Evolutionary conservation across 2,113 vertebrate species (phyloP), one percentile per base, ranked within the genome.

Genomic region (Pantherophis guttatus): DNA sequence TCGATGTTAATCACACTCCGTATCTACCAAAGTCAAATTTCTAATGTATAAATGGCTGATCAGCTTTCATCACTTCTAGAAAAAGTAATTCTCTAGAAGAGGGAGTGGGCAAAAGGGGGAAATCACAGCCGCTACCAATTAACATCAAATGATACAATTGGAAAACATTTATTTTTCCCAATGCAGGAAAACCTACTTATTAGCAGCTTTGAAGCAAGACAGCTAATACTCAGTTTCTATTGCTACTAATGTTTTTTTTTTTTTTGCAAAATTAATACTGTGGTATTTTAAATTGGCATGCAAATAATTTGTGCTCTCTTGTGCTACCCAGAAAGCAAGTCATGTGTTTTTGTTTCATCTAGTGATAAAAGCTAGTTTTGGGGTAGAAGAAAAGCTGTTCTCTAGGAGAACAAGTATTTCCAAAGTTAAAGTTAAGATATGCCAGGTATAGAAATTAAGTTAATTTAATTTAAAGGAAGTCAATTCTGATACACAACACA

Each of bases 1-100:
- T 75, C 0, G 62, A 0, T 0, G 81, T 89, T 93, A 29, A 95
- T 90, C 94, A 39, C 85, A 33, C 95, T 91, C 92, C 81, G 0
- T 21, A 48, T 57, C 86, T 95, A 21, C 93, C 91, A 44, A 48
- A 0, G 0, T 94, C 93, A 94, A 24, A 58, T 13, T 89, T 90
- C 93, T 70, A 96, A 95, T 88, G 91, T 12, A 5, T 93, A 93
- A 95, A 15, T 75, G 0, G 0, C 88, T 87, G 91, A 87, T 90
- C 93, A 85, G n/a, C 44, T 75, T 89, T 53, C 87, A 81, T 91
- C 81, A 1, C 0, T 91, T 95, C 81, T 94, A 90, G 93, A 94
- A 87, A 54, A 86, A 89, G 50, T 17, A 62, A 52, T 94, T 93
- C 91, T 94, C 92, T 85, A 88, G 29, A 33, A 17, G 57, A 86